A percentile compares a stretch with the other conserved stretches of the same genome.
Conservation (phyloP, 1,140 invertebrate genomes). For the Asbolus verrucosus region DNA sequence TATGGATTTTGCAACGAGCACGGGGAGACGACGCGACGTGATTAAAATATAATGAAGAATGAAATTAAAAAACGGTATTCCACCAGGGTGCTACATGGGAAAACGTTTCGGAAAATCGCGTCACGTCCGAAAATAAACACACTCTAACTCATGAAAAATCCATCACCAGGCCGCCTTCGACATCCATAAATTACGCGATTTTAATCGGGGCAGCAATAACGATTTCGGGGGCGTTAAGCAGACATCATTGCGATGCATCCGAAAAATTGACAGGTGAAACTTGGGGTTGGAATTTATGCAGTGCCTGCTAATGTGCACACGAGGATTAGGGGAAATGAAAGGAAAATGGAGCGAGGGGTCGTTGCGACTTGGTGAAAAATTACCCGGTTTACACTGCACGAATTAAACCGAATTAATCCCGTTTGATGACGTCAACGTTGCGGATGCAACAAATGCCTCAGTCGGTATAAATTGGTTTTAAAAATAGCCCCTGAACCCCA, state of each 20-base stretch:
- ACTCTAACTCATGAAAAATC: too few relatives aligned
- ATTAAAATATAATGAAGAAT: too few relatives aligned
- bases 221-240: not conserved
- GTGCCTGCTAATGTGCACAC: constrained; percentile 27
- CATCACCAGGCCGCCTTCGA: too few relatives aligned
- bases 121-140: too few relatives aligned
- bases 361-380: constrained; percentile 4
- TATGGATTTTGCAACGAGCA: too few relatives aligned
- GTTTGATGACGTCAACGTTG: constrained; percentile 19
- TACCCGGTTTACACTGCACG: not conserved
- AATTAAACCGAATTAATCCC: not conserved
- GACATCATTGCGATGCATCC: not conserved
- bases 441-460: too few relatives aligned
- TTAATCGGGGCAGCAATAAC: not conserved
- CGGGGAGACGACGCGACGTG: too few relatives aligned
- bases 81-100: too few relatives aligned
- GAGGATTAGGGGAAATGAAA: constrained; percentile 27
- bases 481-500: constrained; percentile 7
- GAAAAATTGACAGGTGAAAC: constrained; percentile 5
- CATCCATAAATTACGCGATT: not conserved
- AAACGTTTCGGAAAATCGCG: too few relatives aligned
- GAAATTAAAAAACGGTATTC: too few relatives aligned
- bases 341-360: constrained; percentile 10
- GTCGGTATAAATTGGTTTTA: too few relatives aligned
- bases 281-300: constrained; percentile 33